phyloP scores from a whole-genome alignment of 2,113 vertebrate genomes.

The Tympanuchus pallidicinctus region DNA sequence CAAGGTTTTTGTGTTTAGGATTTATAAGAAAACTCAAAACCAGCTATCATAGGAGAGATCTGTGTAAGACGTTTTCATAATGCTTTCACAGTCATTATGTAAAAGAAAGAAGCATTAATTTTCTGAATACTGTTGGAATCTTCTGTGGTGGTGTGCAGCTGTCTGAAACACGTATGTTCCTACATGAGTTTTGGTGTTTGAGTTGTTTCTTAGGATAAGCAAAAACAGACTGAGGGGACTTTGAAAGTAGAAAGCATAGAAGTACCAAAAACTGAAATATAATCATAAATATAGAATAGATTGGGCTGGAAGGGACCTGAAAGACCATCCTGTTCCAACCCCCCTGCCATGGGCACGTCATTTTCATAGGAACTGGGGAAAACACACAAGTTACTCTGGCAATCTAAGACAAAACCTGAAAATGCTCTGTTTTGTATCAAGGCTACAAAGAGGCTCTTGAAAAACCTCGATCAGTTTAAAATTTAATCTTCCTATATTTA shows the following conservation, averaged over 20 bases:
- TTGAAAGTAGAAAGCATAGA: neutral
- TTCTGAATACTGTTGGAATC: neutral
- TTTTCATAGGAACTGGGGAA: neutral
- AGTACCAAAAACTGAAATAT: neutral
- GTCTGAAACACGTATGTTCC: neutral
- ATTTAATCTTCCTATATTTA: neutral
- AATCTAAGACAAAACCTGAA: neutral
- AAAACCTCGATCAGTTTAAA: neutral
- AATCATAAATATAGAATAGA: no score
- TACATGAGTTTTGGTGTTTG: neutral
- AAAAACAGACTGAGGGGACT: neutral
- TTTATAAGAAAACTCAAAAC: neutral
- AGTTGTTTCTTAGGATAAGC: neutral
- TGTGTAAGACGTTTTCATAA: neutral
- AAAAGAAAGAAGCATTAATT: neutral
- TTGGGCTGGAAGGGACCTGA: neutral
- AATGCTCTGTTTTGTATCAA: neutral
- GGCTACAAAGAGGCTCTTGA: neutral
- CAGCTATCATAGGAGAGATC: neutral
- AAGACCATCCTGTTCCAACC: neutral
- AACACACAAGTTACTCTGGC: neutral
- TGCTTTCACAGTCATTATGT: neutral
- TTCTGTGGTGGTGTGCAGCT: neutral
- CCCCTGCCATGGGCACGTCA: neutral
- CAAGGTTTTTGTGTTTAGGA: neutral